Evolutionary conservation across 2,888 invertebrate species (phyloP).

Genomic region (Ypsolopha scabrella): DNA sequence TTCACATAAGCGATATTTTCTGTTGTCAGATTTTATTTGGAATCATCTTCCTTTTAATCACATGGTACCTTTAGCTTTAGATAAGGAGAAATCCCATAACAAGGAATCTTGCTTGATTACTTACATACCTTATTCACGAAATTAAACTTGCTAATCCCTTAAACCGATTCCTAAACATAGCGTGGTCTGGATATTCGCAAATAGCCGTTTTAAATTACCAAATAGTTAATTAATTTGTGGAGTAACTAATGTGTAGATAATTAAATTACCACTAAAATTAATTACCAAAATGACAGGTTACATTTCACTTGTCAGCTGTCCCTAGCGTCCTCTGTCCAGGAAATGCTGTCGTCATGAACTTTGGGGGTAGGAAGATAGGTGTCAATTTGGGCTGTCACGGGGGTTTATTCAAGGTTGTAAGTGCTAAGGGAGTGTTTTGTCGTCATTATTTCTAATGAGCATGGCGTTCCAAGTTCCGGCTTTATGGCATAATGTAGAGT

Average conservation of each 20-base stretch:
- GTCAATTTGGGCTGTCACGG: neutral
- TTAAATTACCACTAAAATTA: conserved; percentile 25
- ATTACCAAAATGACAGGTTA: conserved; percentile 36
- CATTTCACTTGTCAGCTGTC: conserved; percentile 22
- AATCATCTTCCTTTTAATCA: no score
- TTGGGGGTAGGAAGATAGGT: neutral
- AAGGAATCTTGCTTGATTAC: no score
- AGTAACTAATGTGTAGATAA: conserved; percentile 10
- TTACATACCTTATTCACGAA: no score
- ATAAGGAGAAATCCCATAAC: no score
- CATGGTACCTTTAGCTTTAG: no score
- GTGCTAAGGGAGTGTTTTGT: neutral
- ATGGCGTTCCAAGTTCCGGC: conserved; percentile 20
- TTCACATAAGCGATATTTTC: no score
- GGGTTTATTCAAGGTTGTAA: neutral
- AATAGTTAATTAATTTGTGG: no score
- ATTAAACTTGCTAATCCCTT: no score
- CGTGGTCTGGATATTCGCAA: no score
- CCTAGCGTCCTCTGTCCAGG: conserved; percentile 19
- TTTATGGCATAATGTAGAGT: neutral
- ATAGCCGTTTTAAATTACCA: no score
- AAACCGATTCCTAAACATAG: no score
- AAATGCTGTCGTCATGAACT: neutral
- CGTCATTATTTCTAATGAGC: conserved; percentile 28
- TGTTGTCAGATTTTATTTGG: no score